Conservation (phyloP, 2,113 vertebrate genomes). For the Nannobrachium achirus region DNA sequence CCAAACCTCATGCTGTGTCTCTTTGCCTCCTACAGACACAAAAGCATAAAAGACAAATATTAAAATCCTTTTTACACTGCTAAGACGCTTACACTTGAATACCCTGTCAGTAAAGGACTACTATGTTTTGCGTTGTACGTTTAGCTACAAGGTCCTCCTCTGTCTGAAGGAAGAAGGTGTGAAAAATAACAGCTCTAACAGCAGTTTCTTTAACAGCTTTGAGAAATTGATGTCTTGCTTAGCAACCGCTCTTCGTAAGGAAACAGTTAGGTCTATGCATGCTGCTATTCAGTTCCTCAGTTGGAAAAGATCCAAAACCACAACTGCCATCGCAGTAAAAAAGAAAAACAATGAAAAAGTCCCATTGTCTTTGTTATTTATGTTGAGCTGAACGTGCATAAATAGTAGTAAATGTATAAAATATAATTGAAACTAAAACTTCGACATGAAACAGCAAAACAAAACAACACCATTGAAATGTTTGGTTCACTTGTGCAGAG, state of each 20-base stretch:
- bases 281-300: constrained; percentile 34
- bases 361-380: constrained; percentile 25
- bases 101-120: too few relatives aligned
- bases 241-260: too few relatives aligned
- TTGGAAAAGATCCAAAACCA: constrained; percentile 59
- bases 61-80: neutral
- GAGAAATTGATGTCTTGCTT: neutral
- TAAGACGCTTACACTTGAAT: neutral
- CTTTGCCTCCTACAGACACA: constrained; percentile 88
- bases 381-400: neutral
- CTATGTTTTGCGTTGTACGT: neutral
- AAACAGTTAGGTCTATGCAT: too few relatives aligned
- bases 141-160: neutral
- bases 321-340: constrained; percentile 7
- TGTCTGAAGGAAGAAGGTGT: too few relatives aligned
- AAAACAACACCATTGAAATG: too few relatives aligned
- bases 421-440: too few relatives aligned
- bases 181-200: too few relatives aligned
- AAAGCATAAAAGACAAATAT: neutral
- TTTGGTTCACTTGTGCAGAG: too few relatives aligned
- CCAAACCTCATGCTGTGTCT: constrained; percentile 95
- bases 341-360: too few relatives aligned
- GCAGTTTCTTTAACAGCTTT: too few relatives aligned
- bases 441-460: too few relatives aligned
- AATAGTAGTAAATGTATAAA: too few relatives aligned